Evolutionary conservation across 1,140 invertebrate genomes (phyloP).

Genomic region (Orussus abietinus): DNA sequence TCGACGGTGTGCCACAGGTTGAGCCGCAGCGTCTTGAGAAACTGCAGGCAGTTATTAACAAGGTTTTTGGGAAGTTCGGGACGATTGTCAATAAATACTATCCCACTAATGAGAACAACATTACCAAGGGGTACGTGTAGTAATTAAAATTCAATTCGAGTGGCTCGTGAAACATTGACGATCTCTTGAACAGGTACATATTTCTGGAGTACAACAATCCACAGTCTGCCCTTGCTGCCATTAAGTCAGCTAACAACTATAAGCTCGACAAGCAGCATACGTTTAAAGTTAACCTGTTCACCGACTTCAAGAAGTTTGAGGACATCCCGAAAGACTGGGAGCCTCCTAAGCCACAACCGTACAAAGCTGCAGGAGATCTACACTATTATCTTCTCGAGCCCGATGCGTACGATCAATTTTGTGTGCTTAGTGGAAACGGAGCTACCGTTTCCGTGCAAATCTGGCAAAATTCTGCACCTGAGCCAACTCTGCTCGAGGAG

Average conservation of each 20-base stretch:
- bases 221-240: conserved; percentile 78
- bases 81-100: conserved; percentile 87
- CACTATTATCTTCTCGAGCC: conserved; percentile 88
- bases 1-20: conserved; percentile 94
- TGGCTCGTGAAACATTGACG: conserved; percentile 14
- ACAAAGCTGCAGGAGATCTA: conserved; percentile 84
- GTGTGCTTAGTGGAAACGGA: conserved; percentile 78
- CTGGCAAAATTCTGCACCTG: conserved; percentile 86
- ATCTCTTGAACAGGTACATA: conserved; percentile 64
- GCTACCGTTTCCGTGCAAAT: conserved; percentile 75
- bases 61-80: conserved; percentile 90
- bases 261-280: conserved; percentile 96
- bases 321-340: conserved; percentile 91
- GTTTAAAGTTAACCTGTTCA: conserved; percentile 93
- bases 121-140: conserved; percentile 76
- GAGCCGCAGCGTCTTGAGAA: conserved; percentile 89
- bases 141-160: conserved; percentile 4
- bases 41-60: conserved; percentile 87
- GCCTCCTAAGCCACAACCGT: conserved; percentile 80
- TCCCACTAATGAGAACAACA: conserved; percentile 73
- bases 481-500: conserved; percentile 79
- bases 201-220: conserved; percentile 89
- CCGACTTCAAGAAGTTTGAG: conserved; percentile 94
- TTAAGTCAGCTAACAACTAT: conserved; percentile 84
- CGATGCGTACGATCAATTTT: conserved; percentile 94